Evolutionary conservation across 2,888 invertebrate genomes (phyloP).

Genomic region (Campoplex nolae): DNA sequence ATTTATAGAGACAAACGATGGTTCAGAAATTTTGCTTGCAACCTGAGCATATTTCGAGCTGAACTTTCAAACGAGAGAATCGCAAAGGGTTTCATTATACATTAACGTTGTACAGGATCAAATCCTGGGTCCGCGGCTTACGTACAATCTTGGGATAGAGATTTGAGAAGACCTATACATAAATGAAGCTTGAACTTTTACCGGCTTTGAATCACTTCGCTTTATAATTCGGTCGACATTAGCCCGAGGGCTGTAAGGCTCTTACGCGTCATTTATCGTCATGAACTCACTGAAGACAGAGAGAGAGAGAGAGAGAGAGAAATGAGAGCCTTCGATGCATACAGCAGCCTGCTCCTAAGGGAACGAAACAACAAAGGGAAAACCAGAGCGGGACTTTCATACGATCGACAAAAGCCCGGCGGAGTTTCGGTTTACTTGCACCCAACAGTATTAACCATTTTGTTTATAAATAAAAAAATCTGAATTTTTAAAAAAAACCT

Average conservation of each 20-base stretch:
- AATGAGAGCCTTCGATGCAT: constrained; percentile 15
- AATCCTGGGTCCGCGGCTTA: no score
- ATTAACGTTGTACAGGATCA: background rate
- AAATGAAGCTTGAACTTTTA: background rate
- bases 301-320: background rate
- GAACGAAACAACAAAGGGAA: constrained; percentile 47
- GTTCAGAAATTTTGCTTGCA: background rate
- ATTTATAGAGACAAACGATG: background rate
- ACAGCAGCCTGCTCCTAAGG: constrained; percentile 44
- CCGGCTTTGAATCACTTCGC: constrained; percentile 70
- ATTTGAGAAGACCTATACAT: background rate
- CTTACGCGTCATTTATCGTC: constrained; percentile 45
- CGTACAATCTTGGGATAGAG: background rate
- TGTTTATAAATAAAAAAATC: background rate
- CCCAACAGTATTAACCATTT: background rate
- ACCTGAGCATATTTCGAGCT: background rate
- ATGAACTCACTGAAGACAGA: background rate
- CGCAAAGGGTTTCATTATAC: background rate
- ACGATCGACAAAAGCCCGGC: constrained; percentile 1
- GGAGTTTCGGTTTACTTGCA: background rate
- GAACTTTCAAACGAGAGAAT: background rate
- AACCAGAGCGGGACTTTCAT: constrained; percentile 20
- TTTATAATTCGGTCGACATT: constrained; percentile 75
- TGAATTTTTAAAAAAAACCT: background rate
- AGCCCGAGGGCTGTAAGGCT: constrained; percentile 66